Base-by-base conservation (phyloP, 2,113 vertebrate genomes). In the Fregetta grallaria region DNA sequence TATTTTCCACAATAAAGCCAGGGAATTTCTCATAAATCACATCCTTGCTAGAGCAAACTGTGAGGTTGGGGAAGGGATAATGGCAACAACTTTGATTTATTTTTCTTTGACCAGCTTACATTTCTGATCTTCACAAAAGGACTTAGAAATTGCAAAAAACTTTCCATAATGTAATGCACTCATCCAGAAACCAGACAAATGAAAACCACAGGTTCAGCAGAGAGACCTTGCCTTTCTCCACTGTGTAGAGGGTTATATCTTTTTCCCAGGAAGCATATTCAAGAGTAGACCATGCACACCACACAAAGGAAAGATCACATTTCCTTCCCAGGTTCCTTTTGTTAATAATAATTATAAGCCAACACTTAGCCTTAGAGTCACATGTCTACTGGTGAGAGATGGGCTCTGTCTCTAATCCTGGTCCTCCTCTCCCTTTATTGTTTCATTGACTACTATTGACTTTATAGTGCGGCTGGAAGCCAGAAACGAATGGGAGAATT, bases 371-470 rank as follows among this genome's bases (percentile, higher is more conserved):
- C 84, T 65, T 50, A 45, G 80, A 94, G 90, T 96, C 96, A 97
- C 55, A 50, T 91, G 92, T 73, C 71, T 88, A 25, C 77, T 89
- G 79, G 47, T 96, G 96, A 97, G 83, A 97, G 88, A 96, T 74
- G 78, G 55, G 80, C 42, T 96, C 88, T 86, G 66, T 80, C 80
- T 88, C 87, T 93, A 92, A 96, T 96, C 91, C 92, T 65, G 30
- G 79, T 95, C 74, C 93, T 94, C 94, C 95, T 97, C 76, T 96
- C 89, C 92, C 78, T 75, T 94, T 96, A 92, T 97, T 96, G 95
- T 98, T 97, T 96, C 96, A 90, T 77, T 95, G 91, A 96, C 88
- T 83, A 52, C 90, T 97, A 92, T 96, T 97, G 97, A 98, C 95
- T 98, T 95, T 97, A 89, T 86, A 84, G 97, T 93, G 85, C 5